phyloP scores from a whole-genome alignment of 2,888 invertebrate genomes.

The Patella caerulea region DNA sequence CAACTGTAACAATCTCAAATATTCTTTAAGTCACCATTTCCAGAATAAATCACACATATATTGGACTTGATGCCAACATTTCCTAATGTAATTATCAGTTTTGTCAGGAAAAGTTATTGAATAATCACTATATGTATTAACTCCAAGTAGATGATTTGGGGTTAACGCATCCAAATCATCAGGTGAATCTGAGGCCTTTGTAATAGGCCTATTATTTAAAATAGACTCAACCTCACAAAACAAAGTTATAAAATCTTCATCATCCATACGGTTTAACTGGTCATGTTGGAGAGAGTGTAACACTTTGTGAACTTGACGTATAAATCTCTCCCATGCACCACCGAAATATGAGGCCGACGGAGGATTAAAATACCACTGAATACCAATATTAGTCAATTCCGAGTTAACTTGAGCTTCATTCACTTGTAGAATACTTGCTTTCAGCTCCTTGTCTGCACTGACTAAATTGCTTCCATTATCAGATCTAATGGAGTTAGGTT shows the following conservation, averaged over 20 bases:
- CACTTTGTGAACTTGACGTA: conserved; percentile 30
- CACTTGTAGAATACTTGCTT: conserved; percentile 26
- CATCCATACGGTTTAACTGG: conserved; percentile 27
- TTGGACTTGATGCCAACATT: conserved; percentile 41
- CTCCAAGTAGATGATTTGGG: conserved; percentile 36
- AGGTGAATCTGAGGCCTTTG: conserved; percentile 22
- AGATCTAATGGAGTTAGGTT: conserved; percentile 10
- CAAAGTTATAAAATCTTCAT: conserved; percentile 34
- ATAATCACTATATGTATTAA: conserved; percentile 1
- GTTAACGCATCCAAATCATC: conserved; percentile 31
- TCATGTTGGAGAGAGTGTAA: conserved; percentile 22
- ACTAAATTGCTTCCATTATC: conserved; percentile 38
- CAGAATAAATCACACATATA: conserved; percentile 38
- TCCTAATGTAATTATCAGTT: conserved; percentile 28
- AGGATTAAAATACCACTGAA: conserved; percentile 38
- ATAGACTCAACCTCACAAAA: conserved; percentile 37
- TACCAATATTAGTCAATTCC: conserved; percentile 21
- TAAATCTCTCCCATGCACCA: conserved; percentile 40
- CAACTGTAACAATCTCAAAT: conserved; percentile 15
- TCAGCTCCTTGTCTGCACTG: conserved; percentile 32
- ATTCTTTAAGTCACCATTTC: conserved; percentile 31
- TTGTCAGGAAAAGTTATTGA: conserved; percentile 33
- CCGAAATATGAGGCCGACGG: conserved; percentile 36
- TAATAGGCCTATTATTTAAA: conserved; percentile 34
- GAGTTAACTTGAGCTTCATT: conserved; percentile 27